These are phyloP conservation scores for Amphiprion ocellaris DNA, from an alignment of 2,113 vertebrate species.

Conservation along the genomic window DNA sequence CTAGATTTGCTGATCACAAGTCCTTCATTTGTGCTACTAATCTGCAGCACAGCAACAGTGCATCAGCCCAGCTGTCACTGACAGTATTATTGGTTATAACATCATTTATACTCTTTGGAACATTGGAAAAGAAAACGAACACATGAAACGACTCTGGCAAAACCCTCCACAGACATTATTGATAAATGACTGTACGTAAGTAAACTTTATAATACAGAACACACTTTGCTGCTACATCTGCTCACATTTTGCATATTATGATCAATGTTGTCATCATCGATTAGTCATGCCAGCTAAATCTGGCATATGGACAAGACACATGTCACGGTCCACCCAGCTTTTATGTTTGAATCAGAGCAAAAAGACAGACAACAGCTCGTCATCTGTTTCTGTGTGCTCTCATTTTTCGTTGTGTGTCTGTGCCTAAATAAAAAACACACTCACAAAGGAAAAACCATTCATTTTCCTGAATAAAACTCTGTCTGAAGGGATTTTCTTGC, in stretches of 20 bases:
- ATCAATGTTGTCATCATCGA: conserved; percentile 51
- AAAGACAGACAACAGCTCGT: conserved; percentile 52
- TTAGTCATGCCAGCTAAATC: conserved; percentile 57
- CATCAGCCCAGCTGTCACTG: not conserved
- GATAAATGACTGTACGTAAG: not conserved
- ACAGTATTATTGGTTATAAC: not conserved
- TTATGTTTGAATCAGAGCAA: conserved; percentile 48
- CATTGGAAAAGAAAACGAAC: not conserved
- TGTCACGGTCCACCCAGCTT: conserved; percentile 62
- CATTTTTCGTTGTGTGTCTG: conserved; percentile 28
- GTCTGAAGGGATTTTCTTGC: conserved; percentile 16
- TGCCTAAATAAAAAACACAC: conserved; percentile 55
- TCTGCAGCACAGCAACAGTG: not conserved
- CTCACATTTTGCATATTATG: conserved; percentile 42
- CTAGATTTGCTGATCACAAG: not conserved
- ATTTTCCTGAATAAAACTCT: conserved; percentile 25
- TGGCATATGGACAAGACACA: conserved; percentile 51
- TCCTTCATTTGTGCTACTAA: conserved; percentile 10
- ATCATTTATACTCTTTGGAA: not conserved
- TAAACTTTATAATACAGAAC: conserved; percentile 37
- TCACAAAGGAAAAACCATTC: conserved; percentile 9
- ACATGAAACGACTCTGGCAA: conserved; percentile 1
- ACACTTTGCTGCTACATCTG: conserved; percentile 52
- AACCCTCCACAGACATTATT: not conserved
- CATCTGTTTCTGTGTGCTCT: conserved; percentile 52